Percentiles rank a stretch among this genome's conserved stretches.
Conservation (phyloP, 2,113 vertebrate species). For the Eolophus roseicapilla region DNA sequence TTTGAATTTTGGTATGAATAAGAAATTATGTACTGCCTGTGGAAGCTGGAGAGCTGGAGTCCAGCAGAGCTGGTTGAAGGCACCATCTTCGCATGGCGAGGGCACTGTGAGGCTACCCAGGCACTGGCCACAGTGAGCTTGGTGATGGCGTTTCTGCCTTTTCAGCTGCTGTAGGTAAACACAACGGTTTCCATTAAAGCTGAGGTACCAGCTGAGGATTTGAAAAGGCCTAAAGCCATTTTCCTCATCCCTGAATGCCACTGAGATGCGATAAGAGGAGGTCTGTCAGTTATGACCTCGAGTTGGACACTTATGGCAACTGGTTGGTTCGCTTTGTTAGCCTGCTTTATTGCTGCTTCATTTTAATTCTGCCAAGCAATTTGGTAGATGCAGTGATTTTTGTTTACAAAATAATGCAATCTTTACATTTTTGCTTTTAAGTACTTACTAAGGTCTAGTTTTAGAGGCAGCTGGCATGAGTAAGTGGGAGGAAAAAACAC, state of each 20-base stretch:
- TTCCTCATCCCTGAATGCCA: background rate
- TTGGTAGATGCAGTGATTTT: background rate
- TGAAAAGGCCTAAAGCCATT: background rate
- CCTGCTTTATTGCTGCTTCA: background rate
- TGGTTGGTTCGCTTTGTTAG: background rate
- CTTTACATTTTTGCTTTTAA: background rate
- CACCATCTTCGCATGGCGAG: accelerated
- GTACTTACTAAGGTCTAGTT: background rate
- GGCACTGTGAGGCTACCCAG: background rate
- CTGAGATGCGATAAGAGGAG: background rate
- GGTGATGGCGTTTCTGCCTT: background rate
- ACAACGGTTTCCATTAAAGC: background rate
- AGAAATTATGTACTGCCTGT: background rate
- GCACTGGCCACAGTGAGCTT: accelerated
- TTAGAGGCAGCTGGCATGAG: background rate
- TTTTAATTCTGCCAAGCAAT: background rate
- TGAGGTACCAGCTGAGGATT: background rate
- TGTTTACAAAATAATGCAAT: background rate
- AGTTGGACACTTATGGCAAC: background rate
- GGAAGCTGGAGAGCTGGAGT: background rate
- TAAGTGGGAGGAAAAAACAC: background rate
- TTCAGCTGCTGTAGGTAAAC: background rate
- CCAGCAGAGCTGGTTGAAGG: background rate
- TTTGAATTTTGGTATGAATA: background rate
- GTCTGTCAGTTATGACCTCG: background rate